Conservation (phyloP, 2,797 vertebrate species). For the Channallabes apus region DNA sequence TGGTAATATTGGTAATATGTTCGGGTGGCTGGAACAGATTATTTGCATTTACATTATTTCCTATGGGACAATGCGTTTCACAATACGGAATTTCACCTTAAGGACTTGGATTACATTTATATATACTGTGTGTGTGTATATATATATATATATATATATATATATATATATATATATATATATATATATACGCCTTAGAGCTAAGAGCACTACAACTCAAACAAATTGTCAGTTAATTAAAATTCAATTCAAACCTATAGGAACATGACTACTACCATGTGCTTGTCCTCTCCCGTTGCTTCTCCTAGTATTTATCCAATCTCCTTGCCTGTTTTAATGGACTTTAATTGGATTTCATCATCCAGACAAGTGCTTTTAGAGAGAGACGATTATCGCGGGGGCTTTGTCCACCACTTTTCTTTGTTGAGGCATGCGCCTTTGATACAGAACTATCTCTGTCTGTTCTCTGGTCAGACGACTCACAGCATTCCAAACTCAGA, state of each 20-base stretch:
- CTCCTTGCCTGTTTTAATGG: slow-evolving; percentile 52
- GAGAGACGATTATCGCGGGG: slow-evolving; percentile 59
- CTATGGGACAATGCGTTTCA: no score
- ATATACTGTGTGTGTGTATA: no score
- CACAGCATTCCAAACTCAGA: slow-evolving; percentile 29
- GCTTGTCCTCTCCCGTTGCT: slow-evolving; percentile 29
- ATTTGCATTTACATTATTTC: no score
- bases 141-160: no score
- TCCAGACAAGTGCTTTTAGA: slow-evolving; percentile 56
- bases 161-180: no score
- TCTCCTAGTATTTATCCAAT: slow-evolving; percentile 49
- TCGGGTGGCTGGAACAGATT: no score
- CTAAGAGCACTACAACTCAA: neutral
- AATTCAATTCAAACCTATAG: slow-evolving; percentile 16
- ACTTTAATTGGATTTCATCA: slow-evolving; percentile 60
- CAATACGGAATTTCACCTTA: no score
- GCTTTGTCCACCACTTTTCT: slow-evolving; percentile 47
- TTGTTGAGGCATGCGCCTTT: slow-evolving; percentile 43
- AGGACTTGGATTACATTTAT: no score
- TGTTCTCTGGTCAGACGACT: slow-evolving; percentile 32
- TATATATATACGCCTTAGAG: no score
- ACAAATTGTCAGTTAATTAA: slow-evolving; percentile 29
- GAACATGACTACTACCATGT: slow-evolving; percentile 11
- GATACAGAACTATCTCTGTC: slow-evolving; percentile 47
- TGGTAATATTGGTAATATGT: no score